Percentiles rank a stretch among this genome's conserved stretches.
Evolutionary conservation across 2,113 vertebrate genomes (phyloP).

Genomic region (Taurulus bubalis): DNA sequence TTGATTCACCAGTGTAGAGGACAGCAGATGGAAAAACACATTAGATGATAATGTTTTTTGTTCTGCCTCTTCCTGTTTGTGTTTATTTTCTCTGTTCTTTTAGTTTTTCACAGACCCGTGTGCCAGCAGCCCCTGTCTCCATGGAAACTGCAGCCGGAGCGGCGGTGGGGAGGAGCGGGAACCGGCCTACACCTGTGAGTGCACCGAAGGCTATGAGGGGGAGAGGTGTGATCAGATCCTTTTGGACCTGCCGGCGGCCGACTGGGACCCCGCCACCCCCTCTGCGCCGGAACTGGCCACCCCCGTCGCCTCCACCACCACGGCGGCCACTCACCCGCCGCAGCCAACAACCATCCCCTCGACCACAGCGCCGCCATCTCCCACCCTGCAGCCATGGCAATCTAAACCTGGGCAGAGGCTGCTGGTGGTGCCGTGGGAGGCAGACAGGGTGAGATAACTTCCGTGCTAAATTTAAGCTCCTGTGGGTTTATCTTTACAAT

Average conservation of each 20-base stretch:
- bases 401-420: conserved; percentile 91
- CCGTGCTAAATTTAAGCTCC: neutral
- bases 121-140: conserved; percentile 94
- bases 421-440: conserved; percentile 91
- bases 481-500: conserved; percentile 11
- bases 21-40: conserved; percentile 2
- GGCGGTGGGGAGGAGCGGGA: conserved; percentile 56
- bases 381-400: conserved; percentile 90
- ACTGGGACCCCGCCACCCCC: conserved; percentile 78
- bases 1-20: neutral
- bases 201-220: conserved; percentile 89
- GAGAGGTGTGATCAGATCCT: conserved; percentile 84
- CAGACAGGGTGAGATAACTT: conserved; percentile 88
- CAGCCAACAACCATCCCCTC: conserved; percentile 81
- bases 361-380: conserved; percentile 77
- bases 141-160: conserved; percentile 94
- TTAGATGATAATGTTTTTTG: conserved; percentile 9
- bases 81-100: conserved; percentile 65
- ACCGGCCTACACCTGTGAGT: conserved; percentile 88
- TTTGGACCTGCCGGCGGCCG: conserved; percentile 70
- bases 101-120: conserved; percentile 94
- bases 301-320: conserved; percentile 70
- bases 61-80: conserved; percentile 24
- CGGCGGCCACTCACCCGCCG: conserved; percentile 84
- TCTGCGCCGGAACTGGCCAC: conserved; percentile 77